Evolutionary conservation across 2,888 invertebrate species (phyloP).

Genomic region (Thyatira batis): DNA sequence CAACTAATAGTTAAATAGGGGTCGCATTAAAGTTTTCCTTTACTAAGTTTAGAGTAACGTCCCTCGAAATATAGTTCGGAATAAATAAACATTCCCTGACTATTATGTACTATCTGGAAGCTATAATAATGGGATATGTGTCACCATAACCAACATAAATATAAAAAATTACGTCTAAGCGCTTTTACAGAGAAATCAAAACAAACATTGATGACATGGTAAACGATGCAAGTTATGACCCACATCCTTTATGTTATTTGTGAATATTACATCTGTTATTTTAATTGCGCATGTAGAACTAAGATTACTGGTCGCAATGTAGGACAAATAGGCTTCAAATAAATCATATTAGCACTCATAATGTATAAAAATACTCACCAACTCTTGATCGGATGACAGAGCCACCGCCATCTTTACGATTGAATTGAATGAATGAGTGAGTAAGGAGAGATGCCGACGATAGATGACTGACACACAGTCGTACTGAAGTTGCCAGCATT

Average conservation of each 20-base stretch:
- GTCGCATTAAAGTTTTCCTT: no score
- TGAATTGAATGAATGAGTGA: background rate
- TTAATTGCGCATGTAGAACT: background rate
- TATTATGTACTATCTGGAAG: conserved; percentile 2
- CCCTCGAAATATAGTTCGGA: no score
- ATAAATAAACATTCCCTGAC: no score
- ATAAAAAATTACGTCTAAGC: background rate
- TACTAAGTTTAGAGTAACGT: no score
- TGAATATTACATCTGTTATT: background rate
- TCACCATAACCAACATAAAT: background rate
- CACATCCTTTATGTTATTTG: conserved; percentile 23
- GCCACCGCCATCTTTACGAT: conserved; percentile 85
- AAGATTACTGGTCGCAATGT: background rate
- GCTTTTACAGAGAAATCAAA: conserved; percentile 60
- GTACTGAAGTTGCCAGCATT: no score
- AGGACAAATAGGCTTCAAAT: background rate
- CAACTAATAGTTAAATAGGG: no score
- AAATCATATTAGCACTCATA: conserved; percentile 11
- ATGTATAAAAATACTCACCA: conserved; percentile 82
- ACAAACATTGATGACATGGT: conserved; percentile 80
- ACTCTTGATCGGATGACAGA: conserved; percentile 89
- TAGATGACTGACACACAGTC: background rate
- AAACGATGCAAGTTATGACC: conserved; percentile 53
- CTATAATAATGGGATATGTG: background rate
- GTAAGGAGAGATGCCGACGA: no score